Evolutionary conservation across 2,888 invertebrate species (phyloP), one percentile per base, ranked within the genome.

Genomic region (Meganola albula): DNA sequence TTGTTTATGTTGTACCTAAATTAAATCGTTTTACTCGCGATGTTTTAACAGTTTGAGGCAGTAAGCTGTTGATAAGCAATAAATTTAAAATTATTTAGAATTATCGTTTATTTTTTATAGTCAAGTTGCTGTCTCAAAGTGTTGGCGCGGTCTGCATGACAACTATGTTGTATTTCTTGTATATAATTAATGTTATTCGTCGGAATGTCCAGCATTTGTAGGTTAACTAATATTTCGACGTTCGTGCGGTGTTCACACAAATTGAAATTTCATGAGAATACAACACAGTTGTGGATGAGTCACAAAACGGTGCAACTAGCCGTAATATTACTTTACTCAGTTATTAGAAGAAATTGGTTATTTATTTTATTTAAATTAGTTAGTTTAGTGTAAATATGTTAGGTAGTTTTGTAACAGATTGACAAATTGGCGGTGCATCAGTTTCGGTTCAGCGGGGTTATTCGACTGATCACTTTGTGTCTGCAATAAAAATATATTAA

Each of bases 401-500:
- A 72, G 65, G 58, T 71, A 66, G 62, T 73, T 78, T 74, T 63
- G 49, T 63, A 64, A 52, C 48, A 60, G 64, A 65, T 53, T 37
- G 46, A 60, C 68, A 68, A 64, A 58, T 44, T 75, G 77, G 72
- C 64, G 71, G 70, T 68, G 70, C 77, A 70, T 74, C 69, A 65
- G 63, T 46, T 56, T 62, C 68, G 63, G 78, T 77, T 74, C 75
- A 61, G 77, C 77, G 80, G 76, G 78, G 78, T 74, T 61, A 66
- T 74, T 74, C 79, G 55, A 74, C 76, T 78, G 77, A 66, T 74
- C 64, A 61, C 64, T 78, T 76, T 75, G 79, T 82, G 79, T 82
- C 79, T 83, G 84, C 84, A 85, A 85, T 85, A 84, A 83, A 20
- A 84, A 68, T 78, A 77, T 63, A 63, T 46, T 79, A 80, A 77